phyloP scores from a whole-genome alignment of 2,797 vertebrate genomes.

The Crax fasciolata region DNA sequence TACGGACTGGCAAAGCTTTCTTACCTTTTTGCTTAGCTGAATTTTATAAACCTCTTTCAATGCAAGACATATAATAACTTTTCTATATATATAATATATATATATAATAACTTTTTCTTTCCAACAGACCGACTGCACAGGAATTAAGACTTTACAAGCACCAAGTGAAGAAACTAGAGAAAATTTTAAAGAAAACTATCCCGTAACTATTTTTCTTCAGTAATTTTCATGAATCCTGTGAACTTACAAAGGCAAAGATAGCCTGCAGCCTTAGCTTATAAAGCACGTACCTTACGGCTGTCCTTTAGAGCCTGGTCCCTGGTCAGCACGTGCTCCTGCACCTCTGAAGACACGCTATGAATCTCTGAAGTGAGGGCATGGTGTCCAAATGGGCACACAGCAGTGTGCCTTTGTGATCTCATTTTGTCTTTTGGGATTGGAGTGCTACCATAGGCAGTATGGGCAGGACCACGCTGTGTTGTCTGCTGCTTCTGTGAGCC shows the following conservation, averaged over 20 bases:
- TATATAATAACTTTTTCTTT: constrained; percentile 4
- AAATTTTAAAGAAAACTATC: constrained; percentile 78
- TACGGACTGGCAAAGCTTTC: neutral
- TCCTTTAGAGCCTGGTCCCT: neutral
- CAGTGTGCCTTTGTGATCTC: neutral
- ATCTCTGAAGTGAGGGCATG: neutral
- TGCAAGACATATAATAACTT: neutral
- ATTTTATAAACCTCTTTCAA: neutral
- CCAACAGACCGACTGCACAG: constrained; percentile 83
- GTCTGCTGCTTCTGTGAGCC: neutral
- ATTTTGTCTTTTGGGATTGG: neutral
- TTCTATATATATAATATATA: no score
- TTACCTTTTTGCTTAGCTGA: neutral
- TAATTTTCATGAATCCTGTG: neutral
- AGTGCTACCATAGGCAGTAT: accelerated
- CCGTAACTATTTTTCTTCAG: constrained; percentile 76
- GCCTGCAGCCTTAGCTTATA: neutral
- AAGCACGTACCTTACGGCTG: neutral
- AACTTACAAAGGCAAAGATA: neutral
- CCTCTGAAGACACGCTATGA: neutral
- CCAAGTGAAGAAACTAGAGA: constrained; percentile 87
- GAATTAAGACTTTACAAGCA: constrained; percentile 89
- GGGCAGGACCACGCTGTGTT: neutral
- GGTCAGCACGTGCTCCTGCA: neutral
- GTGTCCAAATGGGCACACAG: neutral